Conservation (phyloP, 1,140 invertebrate genomes). For the Hirudo medicinalis region DNA sequence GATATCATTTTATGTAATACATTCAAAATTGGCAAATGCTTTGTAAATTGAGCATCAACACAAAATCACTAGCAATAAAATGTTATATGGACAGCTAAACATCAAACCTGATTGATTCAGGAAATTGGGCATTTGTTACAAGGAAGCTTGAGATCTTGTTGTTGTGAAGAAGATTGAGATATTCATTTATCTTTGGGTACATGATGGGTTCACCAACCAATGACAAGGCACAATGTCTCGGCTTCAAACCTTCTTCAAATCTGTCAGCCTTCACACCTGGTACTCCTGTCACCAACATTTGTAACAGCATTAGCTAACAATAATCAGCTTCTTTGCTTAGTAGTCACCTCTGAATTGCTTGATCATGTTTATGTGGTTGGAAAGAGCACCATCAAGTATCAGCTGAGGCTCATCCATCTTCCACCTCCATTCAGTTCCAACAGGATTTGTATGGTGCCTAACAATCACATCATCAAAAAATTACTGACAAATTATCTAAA, state of each 20-base stretch:
- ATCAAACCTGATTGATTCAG: slow-evolving; percentile 46
- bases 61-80: background rate
- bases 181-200: slow-evolving; percentile 54
- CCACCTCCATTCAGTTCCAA: slow-evolving; percentile 58
- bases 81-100: background rate
- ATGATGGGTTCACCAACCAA: slow-evolving; percentile 56
- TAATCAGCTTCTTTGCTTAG: background rate
- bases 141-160: slow-evolving; percentile 50
- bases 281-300: slow-evolving; percentile 41
- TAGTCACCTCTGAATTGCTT: slow-evolving; percentile 50
- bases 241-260: slow-evolving; percentile 46
- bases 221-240: slow-evolving; percentile 51
- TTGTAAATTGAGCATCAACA: background rate
- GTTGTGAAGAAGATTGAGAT: slow-evolving; percentile 46
- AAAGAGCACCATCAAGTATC: slow-evolving; percentile 46
- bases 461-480: slow-evolving; percentile 11
- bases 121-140: slow-evolving; percentile 56
- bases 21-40: background rate
- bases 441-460: slow-evolving; percentile 54
- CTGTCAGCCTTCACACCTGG: slow-evolving; percentile 48
- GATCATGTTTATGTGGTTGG: slow-evolving; percentile 50
- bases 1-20: no score
- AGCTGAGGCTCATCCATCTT: slow-evolving; percentile 49
- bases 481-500: no score
- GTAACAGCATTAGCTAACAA: background rate